Evolutionary conservation across 2,113 vertebrate species (phyloP).

Genomic region (Rhabdomys dilectus): DNA sequence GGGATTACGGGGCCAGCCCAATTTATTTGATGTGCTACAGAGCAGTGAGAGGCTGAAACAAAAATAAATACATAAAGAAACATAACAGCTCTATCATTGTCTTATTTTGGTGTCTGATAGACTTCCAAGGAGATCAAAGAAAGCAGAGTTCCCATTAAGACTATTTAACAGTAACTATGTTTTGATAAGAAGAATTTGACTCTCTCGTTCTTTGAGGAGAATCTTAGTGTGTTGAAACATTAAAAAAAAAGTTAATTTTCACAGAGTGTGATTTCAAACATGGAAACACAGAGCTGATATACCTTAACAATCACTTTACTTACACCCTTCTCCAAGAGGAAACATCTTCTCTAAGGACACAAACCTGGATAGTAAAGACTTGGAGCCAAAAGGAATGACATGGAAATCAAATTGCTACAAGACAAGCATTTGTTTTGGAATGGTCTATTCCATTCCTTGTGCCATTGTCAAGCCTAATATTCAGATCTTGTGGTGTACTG

Average conservation of each 20-base stretch:
- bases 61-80: neutral
- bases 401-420: neutral
- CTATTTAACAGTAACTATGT: neutral
- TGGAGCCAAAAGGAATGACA: neutral
- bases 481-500: neutral
- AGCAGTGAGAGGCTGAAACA: neutral
- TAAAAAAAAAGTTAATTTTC: neutral
- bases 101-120: neutral
- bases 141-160: neutral
- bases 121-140: neutral
- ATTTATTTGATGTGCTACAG: neutral
- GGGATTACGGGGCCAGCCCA: neutral
- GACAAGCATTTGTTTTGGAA: conserved; percentile 28
- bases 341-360: neutral
- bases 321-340: neutral
- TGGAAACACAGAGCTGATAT: neutral
- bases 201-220: neutral
- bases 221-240: neutral
- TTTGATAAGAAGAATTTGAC: neutral
- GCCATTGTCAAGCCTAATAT: neutral
- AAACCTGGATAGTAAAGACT: neutral
- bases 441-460: neutral
- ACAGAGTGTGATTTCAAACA: neutral
- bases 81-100: neutral
- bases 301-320: neutral